Percentiles rank a stretch among this genome's conserved stretches.
Evolutionary conservation across 2,888 invertebrate genomes (phyloP).

Genomic region (Callosobruchus maculatus): DNA sequence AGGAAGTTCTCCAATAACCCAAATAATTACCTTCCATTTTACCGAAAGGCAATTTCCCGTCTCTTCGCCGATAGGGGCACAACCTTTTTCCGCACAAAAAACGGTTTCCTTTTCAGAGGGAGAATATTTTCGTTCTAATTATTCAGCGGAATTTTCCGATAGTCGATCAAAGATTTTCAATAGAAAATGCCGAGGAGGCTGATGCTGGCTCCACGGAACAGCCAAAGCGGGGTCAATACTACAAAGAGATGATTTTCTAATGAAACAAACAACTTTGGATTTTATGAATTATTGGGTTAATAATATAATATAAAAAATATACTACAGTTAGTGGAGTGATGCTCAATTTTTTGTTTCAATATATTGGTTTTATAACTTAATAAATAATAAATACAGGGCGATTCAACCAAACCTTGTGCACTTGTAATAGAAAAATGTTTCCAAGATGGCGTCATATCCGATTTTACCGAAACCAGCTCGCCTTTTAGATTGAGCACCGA

Average conservation of each 20-base stretch:
- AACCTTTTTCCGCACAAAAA: neutral
- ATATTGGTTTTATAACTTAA: no score
- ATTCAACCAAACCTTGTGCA: no score
- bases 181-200: neutral
- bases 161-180: neutral
- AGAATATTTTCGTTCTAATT: neutral
- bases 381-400: no score
- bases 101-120: neutral
- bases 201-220: neutral
- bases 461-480: no score
- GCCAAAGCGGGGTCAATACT: neutral
- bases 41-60: neutral
- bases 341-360: no score
- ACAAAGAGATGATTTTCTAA: neutral
- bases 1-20: slow-evolving; percentile 1
- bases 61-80: neutral
- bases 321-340: no score
- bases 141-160: neutral
- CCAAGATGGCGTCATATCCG: no score
- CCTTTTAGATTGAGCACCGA: no score
- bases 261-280: no score
- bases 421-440: no score
- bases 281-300: no score
- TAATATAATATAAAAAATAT: no score
- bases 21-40: neutral